These are phyloP conservation scores for Dicerorhinus sumatrensis DNA, from an alignment of 2,113 vertebrate genomes.

Conservation along the genomic window DNA sequence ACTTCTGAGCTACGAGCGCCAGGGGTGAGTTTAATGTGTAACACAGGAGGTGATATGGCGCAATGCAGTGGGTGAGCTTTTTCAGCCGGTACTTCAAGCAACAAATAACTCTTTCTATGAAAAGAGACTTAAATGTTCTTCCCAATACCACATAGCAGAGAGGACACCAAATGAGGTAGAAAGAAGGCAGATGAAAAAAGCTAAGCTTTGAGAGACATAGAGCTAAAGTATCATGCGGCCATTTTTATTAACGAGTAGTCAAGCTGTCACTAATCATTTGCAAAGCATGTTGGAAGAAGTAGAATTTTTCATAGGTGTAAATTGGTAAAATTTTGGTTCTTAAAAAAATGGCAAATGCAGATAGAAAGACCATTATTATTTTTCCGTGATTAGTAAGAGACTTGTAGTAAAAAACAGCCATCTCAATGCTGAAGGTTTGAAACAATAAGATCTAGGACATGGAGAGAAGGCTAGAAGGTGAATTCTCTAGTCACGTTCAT, in stretches of 20 bases:
- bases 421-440: background rate
- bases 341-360: conserved; percentile 22
- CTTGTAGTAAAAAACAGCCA: background rate
- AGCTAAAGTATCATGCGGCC: background rate
- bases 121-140: background rate
- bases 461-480: background rate
- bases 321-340: conserved; percentile 7
- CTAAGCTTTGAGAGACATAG: background rate
- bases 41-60: background rate
- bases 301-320: background rate
- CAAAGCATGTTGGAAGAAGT: background rate
- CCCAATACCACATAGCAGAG: background rate
- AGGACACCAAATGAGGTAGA: background rate
- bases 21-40: background rate
- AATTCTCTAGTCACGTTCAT: background rate
- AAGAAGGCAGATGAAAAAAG: background rate
- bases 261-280: background rate
- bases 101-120: background rate
- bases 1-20: background rate
- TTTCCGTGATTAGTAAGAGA: conserved; percentile 18
- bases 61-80: background rate
- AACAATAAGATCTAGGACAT: background rate
- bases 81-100: background rate
- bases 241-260: conserved; percentile 44
- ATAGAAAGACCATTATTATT: background rate